phyloP scores from a whole-genome alignment of 2,888 invertebrate genomes.

The Andrena minutula region DNA sequence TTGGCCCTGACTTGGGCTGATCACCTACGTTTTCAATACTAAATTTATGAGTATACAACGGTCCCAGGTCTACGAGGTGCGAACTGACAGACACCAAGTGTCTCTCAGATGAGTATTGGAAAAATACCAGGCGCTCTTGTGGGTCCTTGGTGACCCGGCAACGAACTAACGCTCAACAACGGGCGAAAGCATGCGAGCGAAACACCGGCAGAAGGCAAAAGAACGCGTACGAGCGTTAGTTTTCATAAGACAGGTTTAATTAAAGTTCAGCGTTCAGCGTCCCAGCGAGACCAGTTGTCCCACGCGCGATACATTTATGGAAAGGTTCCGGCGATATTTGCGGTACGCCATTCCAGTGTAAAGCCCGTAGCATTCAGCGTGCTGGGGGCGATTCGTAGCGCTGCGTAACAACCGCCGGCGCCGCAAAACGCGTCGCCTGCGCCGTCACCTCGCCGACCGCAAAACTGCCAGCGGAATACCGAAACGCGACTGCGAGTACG shows the following conservation, averaged over 20 bases:
- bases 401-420: conserved; percentile 71
- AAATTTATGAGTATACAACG: too few relatives aligned
- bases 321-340: conserved; percentile 70
- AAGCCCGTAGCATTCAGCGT: conserved; percentile 59
- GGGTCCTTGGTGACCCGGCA: too few relatives aligned
- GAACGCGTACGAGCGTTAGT: neutral
- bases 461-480: conserved; percentile 71
- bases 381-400: conserved; percentile 64
- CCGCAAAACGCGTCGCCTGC: conserved; percentile 75
- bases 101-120: too few relatives aligned
- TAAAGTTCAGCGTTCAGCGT: conserved; percentile 2
- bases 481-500: conserved; percentile 53
- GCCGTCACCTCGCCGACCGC: conserved; percentile 73
- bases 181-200: neutral
- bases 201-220: too few relatives aligned
- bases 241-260: conserved; percentile 30
- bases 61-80: too few relatives aligned
- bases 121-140: too few relatives aligned
- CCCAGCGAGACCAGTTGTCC: neutral
- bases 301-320: conserved; percentile 60
- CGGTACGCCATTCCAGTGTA: conserved; percentile 60
- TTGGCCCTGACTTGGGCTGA: too few relatives aligned
- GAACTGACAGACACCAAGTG: too few relatives aligned
- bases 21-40: too few relatives aligned
- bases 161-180: too few relatives aligned